Percentiles rank a stretch among this genome's conserved stretches.
Evolutionary conservation across 2,113 vertebrate genomes (phyloP).

Genomic region (Antigone vipio): DNA sequence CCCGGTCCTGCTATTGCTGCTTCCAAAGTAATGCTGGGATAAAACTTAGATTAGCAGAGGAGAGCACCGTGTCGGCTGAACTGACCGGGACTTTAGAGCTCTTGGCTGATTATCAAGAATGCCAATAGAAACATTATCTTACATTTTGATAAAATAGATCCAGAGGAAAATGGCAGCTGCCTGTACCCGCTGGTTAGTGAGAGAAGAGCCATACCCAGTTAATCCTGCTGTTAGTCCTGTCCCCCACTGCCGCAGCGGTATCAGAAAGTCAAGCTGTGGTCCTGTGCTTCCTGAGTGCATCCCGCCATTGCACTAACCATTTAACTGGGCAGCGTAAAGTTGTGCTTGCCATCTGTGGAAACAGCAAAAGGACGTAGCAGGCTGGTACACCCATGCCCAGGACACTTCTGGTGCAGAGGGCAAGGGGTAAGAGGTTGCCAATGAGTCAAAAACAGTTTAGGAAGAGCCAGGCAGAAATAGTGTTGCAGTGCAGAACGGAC

Average conservation of each 20-base stretch:
- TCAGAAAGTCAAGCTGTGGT: background rate
- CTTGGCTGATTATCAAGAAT: background rate
- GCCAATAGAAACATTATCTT: background rate
- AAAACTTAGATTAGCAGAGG: background rate
- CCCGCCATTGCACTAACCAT: background rate
- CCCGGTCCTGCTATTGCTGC: background rate
- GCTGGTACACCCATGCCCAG: too few species aligned
- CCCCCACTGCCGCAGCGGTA: fast-evolving
- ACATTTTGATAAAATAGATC: background rate
- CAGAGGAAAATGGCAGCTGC: background rate
- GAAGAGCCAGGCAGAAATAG: background rate
- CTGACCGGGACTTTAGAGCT: background rate
- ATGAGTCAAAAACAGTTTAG: background rate
- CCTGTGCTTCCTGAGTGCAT: too few species aligned
- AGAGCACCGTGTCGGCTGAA: background rate
- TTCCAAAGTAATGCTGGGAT: too few species aligned
- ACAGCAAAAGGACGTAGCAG: too few species aligned
- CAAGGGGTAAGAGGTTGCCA: background rate
- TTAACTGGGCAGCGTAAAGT: background rate
- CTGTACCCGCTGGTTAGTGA: background rate
- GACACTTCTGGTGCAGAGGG: too few species aligned
- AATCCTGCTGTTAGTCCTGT: too few species aligned
- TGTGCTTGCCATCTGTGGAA: background rate
- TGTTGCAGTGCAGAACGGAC: too few species aligned
- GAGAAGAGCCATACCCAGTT: fast-evolving